phyloP scores from a whole-genome alignment of 1,140 invertebrate genomes.

The Tetragonula clypearis region DNA sequence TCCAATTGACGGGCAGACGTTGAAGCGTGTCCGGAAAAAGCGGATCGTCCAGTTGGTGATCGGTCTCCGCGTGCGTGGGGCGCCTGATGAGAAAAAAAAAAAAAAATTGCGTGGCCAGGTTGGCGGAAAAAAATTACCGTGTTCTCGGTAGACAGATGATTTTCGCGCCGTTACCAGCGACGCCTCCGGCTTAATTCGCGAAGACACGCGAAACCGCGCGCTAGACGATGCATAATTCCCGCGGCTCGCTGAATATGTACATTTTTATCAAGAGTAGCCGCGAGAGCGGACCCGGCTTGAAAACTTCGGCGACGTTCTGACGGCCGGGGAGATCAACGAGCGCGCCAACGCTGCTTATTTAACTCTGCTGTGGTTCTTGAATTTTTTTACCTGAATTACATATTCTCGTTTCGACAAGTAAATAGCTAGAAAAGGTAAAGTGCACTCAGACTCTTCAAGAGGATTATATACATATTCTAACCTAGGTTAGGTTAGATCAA shows the following conservation, averaged over 20 bases:
- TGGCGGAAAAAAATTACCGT: slow-evolving; percentile 59
- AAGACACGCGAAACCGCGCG: slow-evolving; percentile 59
- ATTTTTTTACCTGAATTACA: background rate
- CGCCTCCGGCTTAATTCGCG: slow-evolving; percentile 52
- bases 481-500: no score
- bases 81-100: slow-evolving; percentile 1
- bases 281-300: background rate
- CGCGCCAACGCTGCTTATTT: background rate
- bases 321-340: background rate
- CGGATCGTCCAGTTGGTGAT: slow-evolving; percentile 23
- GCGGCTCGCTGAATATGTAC: slow-evolving; percentile 55
- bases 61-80: background rate
- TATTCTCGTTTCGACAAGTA: background rate
- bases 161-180: slow-evolving; percentile 63
- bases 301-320: slow-evolving; percentile 22
- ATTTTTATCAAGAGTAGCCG: slow-evolving; percentile 54
- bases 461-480: background rate
- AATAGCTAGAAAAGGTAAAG: no score
- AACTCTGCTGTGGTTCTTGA: background rate
- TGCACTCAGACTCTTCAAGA: no score
- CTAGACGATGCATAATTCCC: slow-evolving; percentile 53
- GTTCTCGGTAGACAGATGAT: slow-evolving; percentile 62
- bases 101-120: slow-evolving; percentile 51
- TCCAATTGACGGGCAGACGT: background rate
- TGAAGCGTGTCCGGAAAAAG: slow-evolving; percentile 19